Conservation (phyloP, 2,797 vertebrate genomes). For the Xerus rutilus region DNA sequence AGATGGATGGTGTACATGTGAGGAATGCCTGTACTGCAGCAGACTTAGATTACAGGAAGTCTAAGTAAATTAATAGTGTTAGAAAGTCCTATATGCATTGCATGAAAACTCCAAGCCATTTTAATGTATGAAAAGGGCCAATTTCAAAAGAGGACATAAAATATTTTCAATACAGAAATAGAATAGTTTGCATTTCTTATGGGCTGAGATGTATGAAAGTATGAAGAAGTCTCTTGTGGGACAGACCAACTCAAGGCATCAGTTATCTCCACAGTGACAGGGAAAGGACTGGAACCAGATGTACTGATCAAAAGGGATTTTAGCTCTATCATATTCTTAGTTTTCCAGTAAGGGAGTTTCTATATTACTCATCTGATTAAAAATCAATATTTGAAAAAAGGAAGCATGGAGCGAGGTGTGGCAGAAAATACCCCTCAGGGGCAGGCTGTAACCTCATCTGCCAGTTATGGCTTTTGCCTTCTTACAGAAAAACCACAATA, state of each 20-base stretch:
- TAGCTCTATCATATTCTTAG: not conserved
- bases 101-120: not conserved
- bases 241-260: not conserved
- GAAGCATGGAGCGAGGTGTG: not conserved
- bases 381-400: slow-evolving; percentile 37
- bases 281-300: not conserved
- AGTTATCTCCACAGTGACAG: not conserved
- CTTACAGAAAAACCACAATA: not conserved
- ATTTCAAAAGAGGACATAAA: slow-evolving; percentile 10
- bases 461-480: not conserved
- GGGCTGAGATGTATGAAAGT: not conserved
- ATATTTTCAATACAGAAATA: not conserved
- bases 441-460: not conserved
- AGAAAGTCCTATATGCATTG: not conserved
- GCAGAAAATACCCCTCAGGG: not conserved
- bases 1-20: not conserved
- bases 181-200: not conserved
- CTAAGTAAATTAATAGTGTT: not conserved
- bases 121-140: not conserved
- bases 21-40: not conserved
- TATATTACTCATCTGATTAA: slow-evolving; percentile 33
- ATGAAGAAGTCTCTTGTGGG: not conserved
- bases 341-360: slow-evolving; percentile 8
- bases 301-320: not conserved
- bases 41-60: not conserved